Evolutionary conservation across 2,888 invertebrate genomes (phyloP).

Genomic region (Matsumyia berberina): DNA sequence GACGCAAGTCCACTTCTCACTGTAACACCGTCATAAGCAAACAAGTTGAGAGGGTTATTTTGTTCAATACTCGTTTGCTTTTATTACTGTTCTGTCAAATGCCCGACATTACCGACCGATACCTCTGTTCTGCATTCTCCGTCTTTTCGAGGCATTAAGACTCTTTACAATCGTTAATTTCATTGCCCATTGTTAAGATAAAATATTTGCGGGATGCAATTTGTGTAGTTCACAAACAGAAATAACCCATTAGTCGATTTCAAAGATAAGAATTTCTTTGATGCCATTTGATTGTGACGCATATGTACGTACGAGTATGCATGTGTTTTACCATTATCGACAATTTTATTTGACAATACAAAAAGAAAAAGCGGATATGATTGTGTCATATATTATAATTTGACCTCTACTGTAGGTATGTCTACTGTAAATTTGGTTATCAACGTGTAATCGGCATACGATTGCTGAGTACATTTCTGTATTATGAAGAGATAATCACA

Average conservation of each 20-base stretch:
- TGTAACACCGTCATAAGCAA: no score
- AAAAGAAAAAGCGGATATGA: constrained; percentile 17
- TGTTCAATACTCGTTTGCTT: no score
- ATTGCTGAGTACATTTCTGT: background rate
- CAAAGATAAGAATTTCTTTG: constrained; percentile 15
- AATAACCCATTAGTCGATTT: constrained; percentile 27
- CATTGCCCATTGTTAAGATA: constrained; percentile 4
- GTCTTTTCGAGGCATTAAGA: no score
- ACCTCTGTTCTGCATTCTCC: no score
- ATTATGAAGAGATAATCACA: constrained; percentile 17
- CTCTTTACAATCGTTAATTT: background rate
- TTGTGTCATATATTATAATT: constrained; percentile 26
- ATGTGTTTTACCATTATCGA: constrained; percentile 12
- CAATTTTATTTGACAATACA: constrained; percentile 21
- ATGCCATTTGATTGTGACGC: background rate
- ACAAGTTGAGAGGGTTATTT: no score
- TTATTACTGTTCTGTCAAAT: no score
- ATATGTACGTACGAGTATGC: constrained; percentile 3
- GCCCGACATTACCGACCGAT: no score
- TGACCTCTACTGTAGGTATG: background rate
- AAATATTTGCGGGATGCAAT: constrained; percentile 16
- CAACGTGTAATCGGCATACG: constrained; percentile 2
- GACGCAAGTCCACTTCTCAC: no score
- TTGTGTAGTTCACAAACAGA: constrained; percentile 19
- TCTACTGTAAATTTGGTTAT: constrained; percentile 12